A percentile compares a stretch with the other conserved stretches of the same genome.
Conservation (phyloP, 1,140 invertebrate genomes). For the Chironomus striatipennis region DNA sequence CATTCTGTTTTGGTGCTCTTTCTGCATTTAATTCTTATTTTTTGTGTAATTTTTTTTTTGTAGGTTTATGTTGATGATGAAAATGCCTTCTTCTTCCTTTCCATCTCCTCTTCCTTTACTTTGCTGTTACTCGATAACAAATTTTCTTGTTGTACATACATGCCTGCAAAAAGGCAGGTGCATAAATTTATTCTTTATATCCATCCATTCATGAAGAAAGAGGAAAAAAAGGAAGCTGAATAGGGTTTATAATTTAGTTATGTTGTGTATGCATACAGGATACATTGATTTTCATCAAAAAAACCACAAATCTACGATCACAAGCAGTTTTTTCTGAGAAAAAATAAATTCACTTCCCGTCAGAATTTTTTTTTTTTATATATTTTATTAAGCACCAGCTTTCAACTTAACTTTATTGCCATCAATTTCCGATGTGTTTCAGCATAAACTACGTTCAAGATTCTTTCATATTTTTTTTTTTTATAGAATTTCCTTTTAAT, state of each 20-base stretch:
- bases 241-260: background rate
- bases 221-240: background rate
- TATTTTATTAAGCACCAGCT: background rate
- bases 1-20: no score
- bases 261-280: background rate
- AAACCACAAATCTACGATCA: conserved; percentile 2
- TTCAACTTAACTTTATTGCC: background rate
- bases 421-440: conserved; percentile 1
- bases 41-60: no score
- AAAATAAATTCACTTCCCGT: background rate
- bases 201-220: no score
- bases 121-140: no score
- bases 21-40: no score
- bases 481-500: background rate
- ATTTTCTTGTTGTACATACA: no score
- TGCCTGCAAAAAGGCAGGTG: background rate
- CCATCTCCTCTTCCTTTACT: no score
- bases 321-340: background rate
- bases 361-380: background rate
- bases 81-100: no score
- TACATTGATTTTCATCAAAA: background rate
- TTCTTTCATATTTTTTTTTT: background rate
- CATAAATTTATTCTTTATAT: background rate
- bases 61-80: no score
- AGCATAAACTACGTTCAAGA: background rate